Conservation (phyloP, 2,888 invertebrate genomes). For the Amblyjoppa fuscipennis region DNA sequence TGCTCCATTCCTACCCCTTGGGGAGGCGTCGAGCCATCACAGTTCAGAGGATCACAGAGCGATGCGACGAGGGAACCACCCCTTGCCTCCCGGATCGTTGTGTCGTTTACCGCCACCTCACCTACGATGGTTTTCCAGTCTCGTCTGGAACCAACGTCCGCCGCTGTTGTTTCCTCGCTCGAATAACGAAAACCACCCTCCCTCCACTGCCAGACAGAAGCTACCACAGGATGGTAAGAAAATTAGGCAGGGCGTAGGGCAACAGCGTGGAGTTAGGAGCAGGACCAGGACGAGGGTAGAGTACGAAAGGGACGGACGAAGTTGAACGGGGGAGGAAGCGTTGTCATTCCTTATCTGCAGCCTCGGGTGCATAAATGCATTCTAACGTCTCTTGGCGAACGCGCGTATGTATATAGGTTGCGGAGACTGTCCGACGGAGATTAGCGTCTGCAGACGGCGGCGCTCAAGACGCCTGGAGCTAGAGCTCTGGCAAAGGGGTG, state of each 20-base stretch:
- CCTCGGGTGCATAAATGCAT: slow-evolving; percentile 60
- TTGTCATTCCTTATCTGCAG: slow-evolving; percentile 60
- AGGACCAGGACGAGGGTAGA: slow-evolving; percentile 12
- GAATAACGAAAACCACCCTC: not conserved
- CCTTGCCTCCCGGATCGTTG: not conserved
- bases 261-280: not conserved
- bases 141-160: not conserved
- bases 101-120: not conserved
- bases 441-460: not conserved
- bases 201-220: not conserved
- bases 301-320: slow-evolving; percentile 4
- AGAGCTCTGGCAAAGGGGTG: not conserved
- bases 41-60: not conserved
- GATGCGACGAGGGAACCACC: not conserved
- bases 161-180: slow-evolving; percentile 32
- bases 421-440: slow-evolving; percentile 11
- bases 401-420: not conserved
- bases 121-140: slow-evolving; percentile 10
- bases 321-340: slow-evolving; percentile 25
- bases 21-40: slow-evolving; percentile 3
- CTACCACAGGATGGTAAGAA: slow-evolving; percentile 39
- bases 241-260: slow-evolving; percentile 21
- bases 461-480: not conserved
- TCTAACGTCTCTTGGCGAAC: slow-evolving; percentile 37
- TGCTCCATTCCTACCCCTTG: not conserved